Percentiles rank a stretch among this genome's conserved stretches.
These are phyloP conservation scores for Anolis sagrei DNA, from an alignment of 2,113 vertebrate genomes.

Conservation along the genomic window DNA sequence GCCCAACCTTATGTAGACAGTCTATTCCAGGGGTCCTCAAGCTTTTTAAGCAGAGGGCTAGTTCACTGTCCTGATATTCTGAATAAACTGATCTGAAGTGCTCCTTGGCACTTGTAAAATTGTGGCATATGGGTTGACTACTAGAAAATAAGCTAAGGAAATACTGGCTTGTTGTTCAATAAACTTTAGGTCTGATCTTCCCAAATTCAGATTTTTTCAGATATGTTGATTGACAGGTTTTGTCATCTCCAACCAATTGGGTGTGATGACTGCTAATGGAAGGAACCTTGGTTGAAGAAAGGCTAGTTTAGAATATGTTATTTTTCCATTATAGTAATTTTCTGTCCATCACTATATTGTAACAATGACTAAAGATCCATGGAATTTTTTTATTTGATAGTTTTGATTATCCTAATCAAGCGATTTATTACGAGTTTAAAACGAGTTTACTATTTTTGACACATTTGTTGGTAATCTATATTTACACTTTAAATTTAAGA, in stretches of 20 bases:
- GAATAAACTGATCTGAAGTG: no score
- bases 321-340: not conserved
- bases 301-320: no score
- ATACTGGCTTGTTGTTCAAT: not conserved
- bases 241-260: not conserved
- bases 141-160: no score
- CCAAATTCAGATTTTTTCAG: not conserved
- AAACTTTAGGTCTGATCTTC: not conserved
- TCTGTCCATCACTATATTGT: not conserved
- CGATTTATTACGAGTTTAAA: no score
- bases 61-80: no score
- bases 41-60: no score
- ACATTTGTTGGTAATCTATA: no score
- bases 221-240: not conserved
- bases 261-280: not conserved
- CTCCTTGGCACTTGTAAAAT: no score
- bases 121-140: no score
- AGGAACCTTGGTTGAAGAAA: not conserved
- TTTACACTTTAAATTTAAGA: no score
- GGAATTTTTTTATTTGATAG: not conserved
- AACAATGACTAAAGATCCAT: not conserved
- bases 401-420: not conserved
- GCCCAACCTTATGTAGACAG: accelerated
- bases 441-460: no score
- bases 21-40: not conserved